Evolutionary conservation across 2,113 vertebrate genomes (phyloP), one percentile per base, ranked within the genome.

Genomic region (Orycteropus afer): DNA sequence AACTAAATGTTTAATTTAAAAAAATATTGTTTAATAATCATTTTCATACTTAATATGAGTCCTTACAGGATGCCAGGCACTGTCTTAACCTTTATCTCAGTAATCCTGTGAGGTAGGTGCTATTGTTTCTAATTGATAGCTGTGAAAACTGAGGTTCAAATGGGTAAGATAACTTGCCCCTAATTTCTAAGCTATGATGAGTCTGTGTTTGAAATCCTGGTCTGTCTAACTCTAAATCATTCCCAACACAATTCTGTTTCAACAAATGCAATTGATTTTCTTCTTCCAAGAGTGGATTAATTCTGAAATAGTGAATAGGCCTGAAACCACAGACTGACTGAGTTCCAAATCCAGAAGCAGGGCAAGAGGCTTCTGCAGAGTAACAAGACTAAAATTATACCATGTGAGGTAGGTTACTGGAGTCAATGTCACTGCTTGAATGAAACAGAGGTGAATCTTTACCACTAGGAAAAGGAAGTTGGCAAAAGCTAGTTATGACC

Each of bases 181-280:
- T 59, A 82, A 5, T 89, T 22, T 86, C 23, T 79, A 42, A 89
- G 20, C 29, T 86, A 89, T 82, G 34, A 45, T 79, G 57, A 63
- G 51, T 81, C 59, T 73, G 7, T 90, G 25, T 22, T 40, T 91
- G 65, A 80, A 53, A 85, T n/a, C 11, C 27, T 65, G 34, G 6
- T 88, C 65, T 74, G 1, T 61, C 13, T 40, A 88, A 55, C 25
- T 94, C 59, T 69, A 74, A 88, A 86, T 55, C 34, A 91, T 42
- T 71, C 29, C 17, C 29, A 78, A 14, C 34, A 29, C 69, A 65
- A 15, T 37, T 90, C 69, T 85, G 29, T 59, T 86, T 93, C 53
- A 85, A 32, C 69, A 95, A 85, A 79, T 77, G 23, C 67, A 94
- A n/a, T 45, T 95, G 22, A 45, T 85, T 74, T 95, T 47, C 25